phyloP scores from a whole-genome alignment of 2,888 invertebrate species.

The Eupithecia dodoneata region DNA sequence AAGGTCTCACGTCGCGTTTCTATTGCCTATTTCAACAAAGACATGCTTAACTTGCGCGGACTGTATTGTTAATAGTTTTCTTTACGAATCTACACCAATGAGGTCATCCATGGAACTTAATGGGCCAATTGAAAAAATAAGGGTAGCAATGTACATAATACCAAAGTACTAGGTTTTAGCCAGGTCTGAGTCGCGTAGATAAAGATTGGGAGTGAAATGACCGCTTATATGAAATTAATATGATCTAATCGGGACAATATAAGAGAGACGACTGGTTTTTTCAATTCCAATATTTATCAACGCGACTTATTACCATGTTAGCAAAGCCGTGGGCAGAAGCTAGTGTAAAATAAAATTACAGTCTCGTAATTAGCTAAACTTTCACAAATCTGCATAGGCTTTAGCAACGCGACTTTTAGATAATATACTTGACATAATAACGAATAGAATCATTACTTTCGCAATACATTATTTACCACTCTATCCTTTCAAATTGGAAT shows the following conservation, averaged over 20 bases:
- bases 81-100: neutral
- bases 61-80: neutral
- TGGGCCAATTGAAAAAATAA: neutral
- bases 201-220: neutral
- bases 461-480: neutral
- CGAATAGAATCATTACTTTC: neutral
- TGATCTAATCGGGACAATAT: neutral
- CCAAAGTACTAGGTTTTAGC: no score
- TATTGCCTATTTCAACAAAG: neutral
- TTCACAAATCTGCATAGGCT: neutral
- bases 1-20: slow-evolving; percentile 2
- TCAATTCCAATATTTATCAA: neutral
- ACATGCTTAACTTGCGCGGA: neutral
- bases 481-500: neutral
- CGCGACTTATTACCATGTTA: neutral
- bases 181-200: neutral
- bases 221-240: neutral
- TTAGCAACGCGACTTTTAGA: neutral
- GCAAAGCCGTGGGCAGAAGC: neutral
- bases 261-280: neutral
- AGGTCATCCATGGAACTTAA: neutral
- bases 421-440: neutral
- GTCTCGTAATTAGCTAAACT: neutral
- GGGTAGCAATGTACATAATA: neutral
- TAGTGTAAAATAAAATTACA: neutral